Conservation (phyloP, 2,888 invertebrate species). For the Oscheius sp. region DNA sequence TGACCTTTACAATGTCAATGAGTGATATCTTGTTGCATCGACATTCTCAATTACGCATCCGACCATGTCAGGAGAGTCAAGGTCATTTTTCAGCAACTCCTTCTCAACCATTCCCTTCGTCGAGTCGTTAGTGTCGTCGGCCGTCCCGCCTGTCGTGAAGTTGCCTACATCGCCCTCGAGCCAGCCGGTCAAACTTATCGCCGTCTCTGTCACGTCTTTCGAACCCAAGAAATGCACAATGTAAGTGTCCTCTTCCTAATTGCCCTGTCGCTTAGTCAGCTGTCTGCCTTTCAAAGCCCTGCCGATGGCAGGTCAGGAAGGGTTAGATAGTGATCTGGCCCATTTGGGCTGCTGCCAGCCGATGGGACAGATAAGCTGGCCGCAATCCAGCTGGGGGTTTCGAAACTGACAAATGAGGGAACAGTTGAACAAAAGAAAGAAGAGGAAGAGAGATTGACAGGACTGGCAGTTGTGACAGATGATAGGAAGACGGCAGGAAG, state of each 20-base stretch:
- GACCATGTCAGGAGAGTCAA: not conserved
- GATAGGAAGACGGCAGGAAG: no score
- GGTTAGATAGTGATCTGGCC: no score
- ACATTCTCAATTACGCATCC: constrained; percentile 13
- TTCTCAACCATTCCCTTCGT: constrained; percentile 51
- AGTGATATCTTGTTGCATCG: constrained; percentile 16
- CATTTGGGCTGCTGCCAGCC: constrained; percentile 4
- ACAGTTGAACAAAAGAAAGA: no score
- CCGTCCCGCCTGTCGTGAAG: constrained; percentile 34
- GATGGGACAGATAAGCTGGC: not conserved
- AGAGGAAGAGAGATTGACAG: no score
- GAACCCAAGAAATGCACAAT: constrained; percentile 31
- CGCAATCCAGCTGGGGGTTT: no score
- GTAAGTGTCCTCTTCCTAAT: constrained; percentile 29
- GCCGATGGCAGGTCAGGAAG: no score
- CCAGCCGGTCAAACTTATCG: constrained; percentile 50
- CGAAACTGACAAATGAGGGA: no score
- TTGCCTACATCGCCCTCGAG: constrained; percentile 53
- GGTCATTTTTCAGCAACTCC: constrained; percentile 38
- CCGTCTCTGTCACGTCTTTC: constrained; percentile 50
- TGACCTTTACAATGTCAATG: not conserved
- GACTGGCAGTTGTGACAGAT: no score
- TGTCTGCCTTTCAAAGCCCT: no score
- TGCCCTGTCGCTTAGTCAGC: no score
- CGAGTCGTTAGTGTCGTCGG: constrained; percentile 44